These are phyloP conservation scores for Lethenteron camtschaticum DNA, from an alignment of 2,113 vertebrate genomes.

Conservation along the genomic window DNA sequence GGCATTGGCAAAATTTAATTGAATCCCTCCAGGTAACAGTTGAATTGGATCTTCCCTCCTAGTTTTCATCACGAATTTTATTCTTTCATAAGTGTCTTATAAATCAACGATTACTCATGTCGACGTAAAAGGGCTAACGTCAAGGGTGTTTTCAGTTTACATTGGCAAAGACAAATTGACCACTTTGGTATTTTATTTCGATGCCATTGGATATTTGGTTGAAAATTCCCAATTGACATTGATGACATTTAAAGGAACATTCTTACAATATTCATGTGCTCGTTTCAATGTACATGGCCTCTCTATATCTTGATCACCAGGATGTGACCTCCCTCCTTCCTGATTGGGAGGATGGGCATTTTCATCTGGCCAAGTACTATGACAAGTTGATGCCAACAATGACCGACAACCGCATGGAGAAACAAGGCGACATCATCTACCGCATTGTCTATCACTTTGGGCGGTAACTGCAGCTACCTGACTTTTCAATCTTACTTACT, in stretches of 20 bases:
- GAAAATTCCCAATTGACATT: background rate
- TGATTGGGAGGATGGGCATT: conserved; percentile 98
- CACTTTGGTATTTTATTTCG: conserved; percentile 5
- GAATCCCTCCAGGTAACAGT: too few species aligned
- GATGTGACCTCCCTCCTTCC: conserved; percentile 67
- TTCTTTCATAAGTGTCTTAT: too few species aligned
- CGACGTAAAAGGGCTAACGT: too few species aligned
- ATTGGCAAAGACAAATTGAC: background rate
- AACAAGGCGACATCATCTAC: conserved; percentile 78
- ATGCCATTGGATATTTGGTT: conserved; percentile 8
- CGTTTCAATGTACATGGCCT: too few species aligned
- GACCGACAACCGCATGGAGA: conserved; percentile 95
- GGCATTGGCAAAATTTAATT: too few species aligned
- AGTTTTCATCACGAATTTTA: too few species aligned
- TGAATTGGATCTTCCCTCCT: too few species aligned
- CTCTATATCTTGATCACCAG: conserved; percentile 19
- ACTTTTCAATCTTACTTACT: too few species aligned
- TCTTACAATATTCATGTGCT: too few species aligned
- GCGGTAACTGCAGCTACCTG: conserved; percentile 27
- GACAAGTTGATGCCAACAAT: conserved; percentile 97
- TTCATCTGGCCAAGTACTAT: conserved; percentile 91
- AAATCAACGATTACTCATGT: too few species aligned
- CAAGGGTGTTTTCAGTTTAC: too few species aligned
- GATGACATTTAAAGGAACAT: too few species aligned
- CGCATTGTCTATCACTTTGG: conserved; percentile 85